These are phyloP conservation scores for Teleopsis dalmanni DNA, from an alignment of 1,140 invertebrate genomes.

Conservation along the genomic window DNA sequence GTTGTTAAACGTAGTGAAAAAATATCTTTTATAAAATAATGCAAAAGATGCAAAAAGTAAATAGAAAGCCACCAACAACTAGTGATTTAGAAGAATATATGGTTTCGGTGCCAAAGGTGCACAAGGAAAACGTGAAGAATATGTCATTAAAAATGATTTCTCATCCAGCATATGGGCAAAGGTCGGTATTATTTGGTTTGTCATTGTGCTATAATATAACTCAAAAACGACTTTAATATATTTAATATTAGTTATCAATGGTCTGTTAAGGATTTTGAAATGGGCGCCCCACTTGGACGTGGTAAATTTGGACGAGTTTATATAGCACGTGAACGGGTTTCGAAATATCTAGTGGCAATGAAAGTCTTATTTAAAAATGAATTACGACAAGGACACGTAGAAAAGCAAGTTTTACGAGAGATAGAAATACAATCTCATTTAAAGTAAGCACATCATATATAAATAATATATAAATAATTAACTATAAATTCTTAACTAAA, in stretches of 20 bases:
- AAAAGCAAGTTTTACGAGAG: constrained; percentile 80
- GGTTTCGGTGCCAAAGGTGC: constrained; percentile 34
- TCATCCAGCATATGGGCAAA: constrained; percentile 44
- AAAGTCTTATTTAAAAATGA: constrained; percentile 89
- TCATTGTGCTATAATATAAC: background rate
- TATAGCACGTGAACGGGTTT: constrained; percentile 76
- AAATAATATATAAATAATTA: too few species aligned
- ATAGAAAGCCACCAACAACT: constrained; percentile 30
- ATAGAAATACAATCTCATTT: constrained; percentile 95
- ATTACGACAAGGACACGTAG: constrained; percentile 64
- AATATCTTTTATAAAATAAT: too few species aligned
- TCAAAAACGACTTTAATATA: background rate
- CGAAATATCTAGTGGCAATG: constrained; percentile 80
- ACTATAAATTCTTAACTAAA: background rate
- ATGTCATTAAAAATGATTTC: constrained; percentile 45
- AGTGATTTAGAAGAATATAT: constrained; percentile 26
- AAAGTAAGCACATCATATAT: constrained; percentile 48
- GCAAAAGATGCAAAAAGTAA: too few species aligned
- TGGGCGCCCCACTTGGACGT: constrained; percentile 73
- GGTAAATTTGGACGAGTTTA: constrained; percentile 91
- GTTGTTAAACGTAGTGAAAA: too few species aligned
- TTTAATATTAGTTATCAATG: constrained; percentile 51
- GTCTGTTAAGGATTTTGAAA: constrained; percentile 73
- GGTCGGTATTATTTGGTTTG: constrained; percentile 23
- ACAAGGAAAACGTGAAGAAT: constrained; percentile 33